phyloP scores from a whole-genome alignment of 1,140 invertebrate species.

The Akabosia matsudoensis region DNA sequence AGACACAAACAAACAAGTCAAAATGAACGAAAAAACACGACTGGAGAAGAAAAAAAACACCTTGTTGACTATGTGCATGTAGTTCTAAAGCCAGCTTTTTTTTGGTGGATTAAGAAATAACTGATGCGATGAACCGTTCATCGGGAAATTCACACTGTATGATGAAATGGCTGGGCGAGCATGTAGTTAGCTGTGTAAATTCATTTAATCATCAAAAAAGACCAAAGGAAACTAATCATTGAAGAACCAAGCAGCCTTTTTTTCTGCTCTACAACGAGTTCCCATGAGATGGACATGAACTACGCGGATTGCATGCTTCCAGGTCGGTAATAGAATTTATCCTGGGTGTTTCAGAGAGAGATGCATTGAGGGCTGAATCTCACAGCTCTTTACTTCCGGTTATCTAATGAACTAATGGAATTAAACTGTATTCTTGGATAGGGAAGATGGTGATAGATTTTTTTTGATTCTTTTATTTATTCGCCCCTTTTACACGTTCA shows the following conservation, averaged over 20 bases:
- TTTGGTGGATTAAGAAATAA: background rate
- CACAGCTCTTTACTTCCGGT: slow-evolving; percentile 42
- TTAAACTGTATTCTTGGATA: slow-evolving; percentile 30
- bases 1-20: too few species aligned
- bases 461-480: background rate
- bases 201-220: background rate
- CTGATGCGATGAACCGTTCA: slow-evolving; percentile 1
- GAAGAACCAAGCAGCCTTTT: background rate
- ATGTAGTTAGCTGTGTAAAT: background rate
- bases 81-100: background rate
- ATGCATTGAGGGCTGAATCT: too few species aligned
- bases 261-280: background rate
- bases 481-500: background rate
- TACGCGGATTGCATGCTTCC: too few species aligned
- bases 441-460: background rate
- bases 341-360: too few species aligned
- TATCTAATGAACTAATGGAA: slow-evolving; percentile 48
- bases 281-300: background rate
- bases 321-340: too few species aligned
- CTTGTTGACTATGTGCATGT: too few species aligned
- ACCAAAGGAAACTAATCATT: background rate
- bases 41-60: too few species aligned
- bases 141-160: slow-evolving; percentile 1
- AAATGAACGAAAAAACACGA: too few species aligned
- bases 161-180: background rate